These are phyloP conservation scores for Burhinus oedicnemus DNA, from an alignment of 2,113 vertebrate genomes.

Conservation along the genomic window DNA sequence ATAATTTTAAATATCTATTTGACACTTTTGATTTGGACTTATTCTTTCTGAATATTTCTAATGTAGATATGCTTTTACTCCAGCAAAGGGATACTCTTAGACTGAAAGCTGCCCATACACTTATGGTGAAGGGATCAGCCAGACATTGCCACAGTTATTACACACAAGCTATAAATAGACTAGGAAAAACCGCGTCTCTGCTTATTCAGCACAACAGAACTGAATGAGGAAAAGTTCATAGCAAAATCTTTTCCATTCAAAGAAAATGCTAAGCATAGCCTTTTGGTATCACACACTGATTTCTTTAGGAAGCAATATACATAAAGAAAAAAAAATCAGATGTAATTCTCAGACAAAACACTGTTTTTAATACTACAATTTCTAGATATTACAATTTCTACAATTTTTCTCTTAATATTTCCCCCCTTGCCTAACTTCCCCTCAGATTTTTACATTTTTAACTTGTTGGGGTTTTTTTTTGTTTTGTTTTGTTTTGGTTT, in stretches of 20 bases:
- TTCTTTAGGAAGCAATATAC: not conserved
- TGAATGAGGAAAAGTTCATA: not conserved
- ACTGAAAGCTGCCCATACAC: not conserved
- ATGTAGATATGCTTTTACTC: not conserved
- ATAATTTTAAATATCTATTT: not conserved
- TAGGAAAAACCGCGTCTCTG: not conserved
- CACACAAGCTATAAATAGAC: not conserved
- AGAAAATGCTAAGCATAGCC: not conserved
- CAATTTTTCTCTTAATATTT: not conserved
- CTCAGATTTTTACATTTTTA: not conserved
- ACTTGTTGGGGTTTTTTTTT: too few relatives aligned
- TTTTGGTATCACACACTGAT: not conserved
- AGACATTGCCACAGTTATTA: constrained; percentile 18
- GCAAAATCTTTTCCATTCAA: constrained; percentile 15
- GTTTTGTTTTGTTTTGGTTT: too few relatives aligned
- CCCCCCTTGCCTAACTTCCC: not conserved
- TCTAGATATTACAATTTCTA: not conserved
- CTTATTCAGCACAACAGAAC: not conserved
- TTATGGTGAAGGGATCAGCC: not conserved
- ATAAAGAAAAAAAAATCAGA: not conserved
- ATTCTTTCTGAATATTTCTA: not conserved
- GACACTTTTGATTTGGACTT: not conserved
- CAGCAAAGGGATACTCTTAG: not conserved
- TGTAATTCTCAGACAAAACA: not conserved
- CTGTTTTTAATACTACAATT: not conserved